These are phyloP conservation scores for Gephyroberyx darwinii DNA, from an alignment of 2,797 vertebrate species.

Conservation along the genomic window DNA sequence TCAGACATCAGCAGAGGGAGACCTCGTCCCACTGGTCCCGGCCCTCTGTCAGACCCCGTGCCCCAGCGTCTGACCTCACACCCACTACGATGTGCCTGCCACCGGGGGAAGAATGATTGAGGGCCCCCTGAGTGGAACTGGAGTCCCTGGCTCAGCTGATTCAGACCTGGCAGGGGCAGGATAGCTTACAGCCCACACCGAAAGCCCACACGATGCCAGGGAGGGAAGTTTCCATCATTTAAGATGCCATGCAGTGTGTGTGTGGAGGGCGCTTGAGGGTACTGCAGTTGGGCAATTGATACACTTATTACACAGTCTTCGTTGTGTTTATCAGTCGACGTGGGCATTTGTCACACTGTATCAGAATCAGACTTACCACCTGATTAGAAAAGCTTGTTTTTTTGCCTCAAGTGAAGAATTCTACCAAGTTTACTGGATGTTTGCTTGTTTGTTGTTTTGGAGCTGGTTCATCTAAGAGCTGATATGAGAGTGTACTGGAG, in stretches of 20 bases:
- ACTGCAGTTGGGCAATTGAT: conserved; percentile 38
- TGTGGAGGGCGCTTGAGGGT: conserved; percentile 5
- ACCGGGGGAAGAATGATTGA: conserved; percentile 64
- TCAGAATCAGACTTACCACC: no score
- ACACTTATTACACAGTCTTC: conserved; percentile 37
- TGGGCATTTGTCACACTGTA: conserved; percentile 29
- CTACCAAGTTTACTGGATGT: conserved; percentile 18
- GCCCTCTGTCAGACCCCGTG: conserved; percentile 32
- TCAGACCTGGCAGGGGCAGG: conserved; percentile 61
- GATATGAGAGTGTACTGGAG: conserved; percentile 32
- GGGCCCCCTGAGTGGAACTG: conserved; percentile 72
- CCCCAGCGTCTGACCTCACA: conserved; percentile 51
- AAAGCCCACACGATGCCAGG: conserved; percentile 61
- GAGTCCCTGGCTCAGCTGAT: conserved; percentile 71
- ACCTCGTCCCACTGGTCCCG: conserved; percentile 50
- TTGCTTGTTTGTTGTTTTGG: conserved; percentile 56
- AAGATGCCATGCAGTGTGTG: conserved; percentile 38
- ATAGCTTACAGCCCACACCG: conserved; percentile 64
- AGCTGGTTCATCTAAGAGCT: conserved; percentile 41
- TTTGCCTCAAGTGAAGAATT: neutral
- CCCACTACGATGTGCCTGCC: conserved; percentile 46
- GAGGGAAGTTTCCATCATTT: conserved; percentile 71
- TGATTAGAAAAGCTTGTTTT: conserved; percentile 1
- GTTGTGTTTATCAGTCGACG: conserved; percentile 34
- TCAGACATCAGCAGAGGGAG: conserved; percentile 76